These are phyloP conservation scores for Lepidocyrtinus sp. DNA, from an alignment of 2,888 invertebrate genomes.

Conservation along the genomic window DNA sequence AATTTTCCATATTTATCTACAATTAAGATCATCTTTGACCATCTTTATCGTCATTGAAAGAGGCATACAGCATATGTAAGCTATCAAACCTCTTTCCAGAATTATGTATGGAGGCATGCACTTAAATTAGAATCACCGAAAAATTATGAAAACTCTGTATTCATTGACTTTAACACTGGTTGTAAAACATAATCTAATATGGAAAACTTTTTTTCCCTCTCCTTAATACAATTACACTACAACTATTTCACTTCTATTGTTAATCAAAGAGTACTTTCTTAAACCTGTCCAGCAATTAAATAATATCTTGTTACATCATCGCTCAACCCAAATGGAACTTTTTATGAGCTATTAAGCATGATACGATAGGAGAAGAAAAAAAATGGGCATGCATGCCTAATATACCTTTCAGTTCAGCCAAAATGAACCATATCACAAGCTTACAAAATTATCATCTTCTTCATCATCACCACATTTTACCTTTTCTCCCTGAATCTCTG, in stretches of 20 bases:
- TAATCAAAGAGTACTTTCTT: slow-evolving; percentile 53
- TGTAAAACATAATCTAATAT: too few species aligned
- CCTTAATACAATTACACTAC: slow-evolving; percentile 7
- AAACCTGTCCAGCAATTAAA: slow-evolving; percentile 63
- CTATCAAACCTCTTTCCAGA: too few species aligned
- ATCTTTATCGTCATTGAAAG: slow-evolving; percentile 23
- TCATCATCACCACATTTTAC: background rate
- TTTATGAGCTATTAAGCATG: slow-evolving; percentile 63
- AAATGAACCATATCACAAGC: too few species aligned
- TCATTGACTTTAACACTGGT: background rate
- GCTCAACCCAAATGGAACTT: slow-evolving; percentile 59
- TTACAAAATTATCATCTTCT: background rate
- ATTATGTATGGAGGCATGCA: too few species aligned
- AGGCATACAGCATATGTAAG: too few species aligned
- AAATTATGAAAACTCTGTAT: too few species aligned
- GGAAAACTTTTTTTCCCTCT: background rate
- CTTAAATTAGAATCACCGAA: background rate
- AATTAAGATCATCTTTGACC: background rate
- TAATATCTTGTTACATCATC: slow-evolving; percentile 62
- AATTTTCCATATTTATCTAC: background rate
- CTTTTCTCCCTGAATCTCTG: background rate
- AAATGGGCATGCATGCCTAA: slow-evolving; percentile 44
- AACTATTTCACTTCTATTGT: slow-evolving; percentile 46
- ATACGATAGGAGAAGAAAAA: slow-evolving; percentile 46
- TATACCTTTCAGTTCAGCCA: slow-evolving; percentile 12